Evolutionary conservation across 2,888 invertebrate genomes (phyloP).

Genomic region (Agrypnus murinus): DNA sequence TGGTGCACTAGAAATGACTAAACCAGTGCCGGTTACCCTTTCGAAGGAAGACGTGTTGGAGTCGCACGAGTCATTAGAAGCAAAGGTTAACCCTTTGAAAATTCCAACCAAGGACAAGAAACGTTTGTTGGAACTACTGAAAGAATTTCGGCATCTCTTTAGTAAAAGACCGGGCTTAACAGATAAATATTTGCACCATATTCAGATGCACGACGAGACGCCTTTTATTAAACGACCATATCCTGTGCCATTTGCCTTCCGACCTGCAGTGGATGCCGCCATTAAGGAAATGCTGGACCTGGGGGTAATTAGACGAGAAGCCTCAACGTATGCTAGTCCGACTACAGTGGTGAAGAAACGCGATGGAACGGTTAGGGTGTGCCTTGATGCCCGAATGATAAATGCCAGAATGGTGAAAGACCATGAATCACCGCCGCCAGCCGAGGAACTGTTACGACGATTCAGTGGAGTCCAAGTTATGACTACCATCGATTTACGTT

Average conservation of each 20-base stretch:
- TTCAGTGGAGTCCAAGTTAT: constrained; percentile 43
- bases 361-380: constrained; percentile 1
- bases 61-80: too few species aligned
- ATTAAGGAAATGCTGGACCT: not conserved
- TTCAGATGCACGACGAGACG: not conserved
- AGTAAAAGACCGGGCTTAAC: not conserved
- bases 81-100: too few species aligned
- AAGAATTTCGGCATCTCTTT: not conserved
- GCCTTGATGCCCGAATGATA: constrained; percentile 8
- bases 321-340: not conserved
- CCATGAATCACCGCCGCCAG: constrained; percentile 38
- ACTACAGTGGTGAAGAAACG: not conserved
- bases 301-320: not conserved
- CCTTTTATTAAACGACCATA: constrained; percentile 1
- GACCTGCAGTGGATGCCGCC: not conserved
- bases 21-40: too few species aligned
- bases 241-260: not conserved
- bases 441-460: constrained; percentile 49
- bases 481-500: constrained; percentile 42
- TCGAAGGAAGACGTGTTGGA: too few species aligned
- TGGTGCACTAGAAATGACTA: too few species aligned
- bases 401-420: not conserved
- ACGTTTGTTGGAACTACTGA: not conserved
- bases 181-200: not conserved
- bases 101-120: not conserved